Conservation (phyloP, 1,140 invertebrate species). For the Bathynomus jamesi region DNA sequence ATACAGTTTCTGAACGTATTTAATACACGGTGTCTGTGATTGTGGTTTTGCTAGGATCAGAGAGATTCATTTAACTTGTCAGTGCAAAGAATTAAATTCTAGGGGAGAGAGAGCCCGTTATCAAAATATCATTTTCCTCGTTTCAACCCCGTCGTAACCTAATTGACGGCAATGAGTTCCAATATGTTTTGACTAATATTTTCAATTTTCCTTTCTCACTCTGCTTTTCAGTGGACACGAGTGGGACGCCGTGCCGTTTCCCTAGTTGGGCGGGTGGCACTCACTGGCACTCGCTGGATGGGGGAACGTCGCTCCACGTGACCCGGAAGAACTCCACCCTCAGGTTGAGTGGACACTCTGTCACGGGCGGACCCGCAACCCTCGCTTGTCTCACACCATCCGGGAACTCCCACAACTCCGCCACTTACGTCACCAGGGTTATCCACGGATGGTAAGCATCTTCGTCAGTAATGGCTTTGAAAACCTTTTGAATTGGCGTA, state of each 20-base stretch:
- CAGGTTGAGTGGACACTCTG: neutral
- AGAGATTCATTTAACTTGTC: too few relatives aligned
- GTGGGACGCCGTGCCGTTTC: constrained; percentile 12
- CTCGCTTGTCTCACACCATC: constrained; percentile 3
- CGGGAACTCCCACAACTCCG: constrained; percentile 8
- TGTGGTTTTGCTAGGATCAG: too few relatives aligned
- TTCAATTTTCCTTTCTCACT: constrained; percentile 2
- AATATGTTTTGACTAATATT: neutral
- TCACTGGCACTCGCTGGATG: constrained; percentile 22
- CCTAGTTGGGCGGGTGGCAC: neutral
- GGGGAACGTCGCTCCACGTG: constrained; percentile 4
- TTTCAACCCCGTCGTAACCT: too few relatives aligned
- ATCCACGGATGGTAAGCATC: neutral
- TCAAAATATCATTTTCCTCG: too few relatives aligned
- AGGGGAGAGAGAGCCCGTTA: too few relatives aligned
- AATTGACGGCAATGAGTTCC: too few relatives aligned
- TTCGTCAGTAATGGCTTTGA: too few relatives aligned
- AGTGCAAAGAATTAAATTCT: too few relatives aligned
- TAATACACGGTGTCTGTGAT: too few relatives aligned
- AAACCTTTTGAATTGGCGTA: too few relatives aligned
- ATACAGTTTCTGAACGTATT: too few relatives aligned
- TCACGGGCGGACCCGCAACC: constrained; percentile 7
- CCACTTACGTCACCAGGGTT: constrained; percentile 23
- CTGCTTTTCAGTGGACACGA: constrained; percentile 35
- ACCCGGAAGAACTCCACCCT: constrained; percentile 13